Conservation (phyloP, 2,888 invertebrate genomes). For the Lycaena phlaeas region DNA sequence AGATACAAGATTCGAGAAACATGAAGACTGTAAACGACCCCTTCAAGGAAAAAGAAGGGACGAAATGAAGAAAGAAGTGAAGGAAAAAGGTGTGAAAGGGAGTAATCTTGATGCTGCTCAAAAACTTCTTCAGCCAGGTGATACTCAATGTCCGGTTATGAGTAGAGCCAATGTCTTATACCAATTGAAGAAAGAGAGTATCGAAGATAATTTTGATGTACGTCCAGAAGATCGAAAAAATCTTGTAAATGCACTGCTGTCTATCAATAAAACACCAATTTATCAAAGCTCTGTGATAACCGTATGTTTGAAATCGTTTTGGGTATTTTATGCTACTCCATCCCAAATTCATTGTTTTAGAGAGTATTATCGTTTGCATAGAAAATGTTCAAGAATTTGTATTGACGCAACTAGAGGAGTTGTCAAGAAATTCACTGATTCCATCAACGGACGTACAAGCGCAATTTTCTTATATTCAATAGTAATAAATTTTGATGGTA, state of each 20-base stretch:
- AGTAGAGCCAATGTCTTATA: conserved; percentile 3
- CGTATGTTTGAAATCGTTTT: neutral
- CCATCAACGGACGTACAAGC: neutral
- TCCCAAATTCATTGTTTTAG: neutral
- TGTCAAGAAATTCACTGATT: neutral
- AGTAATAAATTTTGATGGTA: conserved; percentile 6
- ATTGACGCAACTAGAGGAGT: neutral
- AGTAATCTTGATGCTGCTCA: neutral
- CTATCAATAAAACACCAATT: neutral
- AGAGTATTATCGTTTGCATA: neutral
- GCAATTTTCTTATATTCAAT: neutral
- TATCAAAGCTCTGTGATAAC: neutral
- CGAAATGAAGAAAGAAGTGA: conserved; percentile 1
- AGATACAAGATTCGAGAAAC: conserved; percentile 5
- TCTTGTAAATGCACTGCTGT: neutral
- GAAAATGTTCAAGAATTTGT: neutral
- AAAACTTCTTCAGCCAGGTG: conserved; percentile 6
- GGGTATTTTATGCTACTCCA: neutral
- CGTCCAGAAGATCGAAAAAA: neutral
- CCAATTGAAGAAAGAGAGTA: conserved; percentile 3
- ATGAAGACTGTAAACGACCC: conserved; percentile 1
- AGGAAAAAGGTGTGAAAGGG: conserved; percentile 4
- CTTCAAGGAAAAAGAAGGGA: conserved; percentile 5
- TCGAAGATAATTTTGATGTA: neutral
- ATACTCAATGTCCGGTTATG: conserved; percentile 6